Conservation (phyloP, 2,113 vertebrate species). For the Megatriorchis doriae region DNA sequence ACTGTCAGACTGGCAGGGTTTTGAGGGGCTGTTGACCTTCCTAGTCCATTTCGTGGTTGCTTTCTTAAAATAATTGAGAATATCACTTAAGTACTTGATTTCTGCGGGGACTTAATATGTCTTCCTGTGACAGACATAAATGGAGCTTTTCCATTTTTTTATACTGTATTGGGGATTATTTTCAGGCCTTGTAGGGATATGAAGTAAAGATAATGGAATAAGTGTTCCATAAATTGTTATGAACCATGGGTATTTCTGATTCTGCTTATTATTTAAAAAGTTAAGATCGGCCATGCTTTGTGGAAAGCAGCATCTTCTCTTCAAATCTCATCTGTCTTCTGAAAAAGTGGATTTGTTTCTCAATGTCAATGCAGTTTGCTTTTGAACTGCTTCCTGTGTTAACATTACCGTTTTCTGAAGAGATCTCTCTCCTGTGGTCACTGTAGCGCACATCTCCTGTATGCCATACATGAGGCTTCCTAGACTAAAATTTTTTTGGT, state of each 20-base stretch:
- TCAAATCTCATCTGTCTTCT: neutral
- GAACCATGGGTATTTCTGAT: neutral
- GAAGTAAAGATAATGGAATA: neutral
- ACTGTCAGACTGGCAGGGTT: neutral
- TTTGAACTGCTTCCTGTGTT: neutral
- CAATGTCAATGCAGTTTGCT: neutral
- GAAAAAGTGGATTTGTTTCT: neutral
- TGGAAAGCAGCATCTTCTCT: neutral
- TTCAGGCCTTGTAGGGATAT: neutral
- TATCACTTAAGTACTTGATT: accelerated
- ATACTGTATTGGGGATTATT: neutral
- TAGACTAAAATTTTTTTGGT: neutral
- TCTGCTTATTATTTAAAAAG: neutral
- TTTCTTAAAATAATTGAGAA: neutral
- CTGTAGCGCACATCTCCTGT: neutral
- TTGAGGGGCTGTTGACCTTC: neutral
- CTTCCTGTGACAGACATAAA: neutral
- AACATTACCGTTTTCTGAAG: neutral
- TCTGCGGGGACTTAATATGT: accelerated
- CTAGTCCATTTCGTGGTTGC: neutral
- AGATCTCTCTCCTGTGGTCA: neutral
- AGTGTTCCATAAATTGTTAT: neutral
- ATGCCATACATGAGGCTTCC: neutral
- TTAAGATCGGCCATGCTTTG: accelerated
- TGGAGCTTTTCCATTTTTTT: neutral